These are phyloP conservation scores for Epicauta chinensis DNA, from an alignment of 1,140 invertebrate genomes.

Conservation along the genomic window DNA sequence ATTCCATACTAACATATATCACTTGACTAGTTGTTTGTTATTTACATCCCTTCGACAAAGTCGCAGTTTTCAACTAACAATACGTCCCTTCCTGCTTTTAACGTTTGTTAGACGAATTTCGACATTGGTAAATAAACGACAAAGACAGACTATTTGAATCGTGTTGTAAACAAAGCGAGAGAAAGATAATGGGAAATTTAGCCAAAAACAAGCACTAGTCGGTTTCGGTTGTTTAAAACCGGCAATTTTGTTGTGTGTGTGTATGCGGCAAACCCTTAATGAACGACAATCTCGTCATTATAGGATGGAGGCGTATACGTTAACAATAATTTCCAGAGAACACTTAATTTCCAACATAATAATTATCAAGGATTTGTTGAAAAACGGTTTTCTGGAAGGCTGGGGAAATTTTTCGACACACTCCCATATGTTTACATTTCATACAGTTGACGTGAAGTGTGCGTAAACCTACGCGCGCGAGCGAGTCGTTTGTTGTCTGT, in stretches of 20 bases:
- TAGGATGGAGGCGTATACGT: not conserved
- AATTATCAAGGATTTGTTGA: too few relatives aligned
- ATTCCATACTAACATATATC: conserved; percentile 15
- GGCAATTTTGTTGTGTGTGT: not conserved
- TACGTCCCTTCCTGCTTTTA: too few relatives aligned
- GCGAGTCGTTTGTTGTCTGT: conserved; percentile 6
- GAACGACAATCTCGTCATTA: conserved; percentile 2
- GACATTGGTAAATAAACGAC: too few relatives aligned
- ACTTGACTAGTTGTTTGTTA: conserved; percentile 41
- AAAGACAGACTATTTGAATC: too few relatives aligned
- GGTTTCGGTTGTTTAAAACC: not conserved
- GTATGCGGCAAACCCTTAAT: conserved; percentile 3
- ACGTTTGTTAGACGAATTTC: too few relatives aligned
- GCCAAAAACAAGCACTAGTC: not conserved
- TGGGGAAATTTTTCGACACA: too few relatives aligned
- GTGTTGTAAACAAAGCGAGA: too few relatives aligned
- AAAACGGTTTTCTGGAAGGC: too few relatives aligned
- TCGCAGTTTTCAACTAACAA: too few relatives aligned
- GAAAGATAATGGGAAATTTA: too few relatives aligned
- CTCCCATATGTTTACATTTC: conserved; percentile 17
- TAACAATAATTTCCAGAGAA: conserved; percentile 7
- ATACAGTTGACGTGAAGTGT: conserved; percentile 9
- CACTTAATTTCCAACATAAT: too few relatives aligned
- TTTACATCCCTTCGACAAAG: conserved; percentile 30
- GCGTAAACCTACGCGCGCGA: too few relatives aligned